Evolutionary conservation across 1,140 invertebrate species (phyloP).

Genomic region (Drosophila seguyi): DNA sequence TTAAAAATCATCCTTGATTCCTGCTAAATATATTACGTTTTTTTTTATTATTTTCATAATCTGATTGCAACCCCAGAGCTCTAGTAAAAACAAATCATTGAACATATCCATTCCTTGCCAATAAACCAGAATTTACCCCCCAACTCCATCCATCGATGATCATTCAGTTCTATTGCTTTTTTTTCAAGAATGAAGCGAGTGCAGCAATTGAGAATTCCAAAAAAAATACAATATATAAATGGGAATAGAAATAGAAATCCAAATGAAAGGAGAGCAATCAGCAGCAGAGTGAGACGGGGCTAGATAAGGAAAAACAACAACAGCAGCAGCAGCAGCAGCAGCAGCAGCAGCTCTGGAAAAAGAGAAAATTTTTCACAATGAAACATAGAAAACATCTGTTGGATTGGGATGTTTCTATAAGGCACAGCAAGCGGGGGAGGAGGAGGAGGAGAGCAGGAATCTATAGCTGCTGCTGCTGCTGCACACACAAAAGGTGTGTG

Average conservation of each 20-base stretch:
- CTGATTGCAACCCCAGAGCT: slow-evolving; percentile 5
- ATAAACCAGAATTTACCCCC: slow-evolving; percentile 18
- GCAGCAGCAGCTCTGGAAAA: slow-evolving; percentile 12
- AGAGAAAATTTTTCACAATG: slow-evolving; percentile 64
- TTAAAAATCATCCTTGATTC: not conserved
- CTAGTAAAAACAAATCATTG: slow-evolving; percentile 28
- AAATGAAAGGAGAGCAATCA: slow-evolving; percentile 59
- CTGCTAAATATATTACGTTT: not conserved
- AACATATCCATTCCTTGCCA: slow-evolving; percentile 34
- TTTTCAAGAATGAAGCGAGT: slow-evolving; percentile 60
- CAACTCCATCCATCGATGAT: slow-evolving; percentile 4
- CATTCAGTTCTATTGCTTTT: slow-evolving; percentile 39
- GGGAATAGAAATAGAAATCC: slow-evolving; percentile 37
- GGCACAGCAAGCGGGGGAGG: slow-evolving; percentile 2
- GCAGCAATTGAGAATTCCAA: slow-evolving; percentile 47
- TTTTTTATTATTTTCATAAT: slow-evolving; percentile 23
- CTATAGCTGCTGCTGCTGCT: slow-evolving; percentile 4
- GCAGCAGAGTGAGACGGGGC: slow-evolving; percentile 7
- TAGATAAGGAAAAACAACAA: slow-evolving; percentile 26
- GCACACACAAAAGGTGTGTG: slow-evolving; percentile 67
- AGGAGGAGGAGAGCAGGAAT: slow-evolving; percentile 10
- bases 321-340: no score
- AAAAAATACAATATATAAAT: slow-evolving; percentile 14
- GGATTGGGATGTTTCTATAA: slow-evolving; percentile 58
- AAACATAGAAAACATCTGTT: slow-evolving; percentile 73